Evolutionary conservation across 2,113 vertebrate genomes (phyloP).

Genomic region (Callospermophilus lateralis): DNA sequence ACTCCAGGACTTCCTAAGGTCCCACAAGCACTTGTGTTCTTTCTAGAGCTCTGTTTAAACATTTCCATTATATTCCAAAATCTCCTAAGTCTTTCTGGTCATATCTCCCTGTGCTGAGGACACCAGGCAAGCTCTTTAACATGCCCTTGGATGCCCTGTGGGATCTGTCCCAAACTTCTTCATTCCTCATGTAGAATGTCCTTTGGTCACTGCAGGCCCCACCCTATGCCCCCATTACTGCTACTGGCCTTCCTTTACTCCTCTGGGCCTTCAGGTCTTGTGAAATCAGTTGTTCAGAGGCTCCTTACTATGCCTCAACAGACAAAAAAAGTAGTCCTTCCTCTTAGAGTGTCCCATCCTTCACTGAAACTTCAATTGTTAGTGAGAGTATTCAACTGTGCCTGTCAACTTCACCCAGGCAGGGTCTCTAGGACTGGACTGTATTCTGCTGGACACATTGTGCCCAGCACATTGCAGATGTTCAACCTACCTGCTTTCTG

Average conservation of each 20-base stretch:
- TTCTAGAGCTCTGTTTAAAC: background rate
- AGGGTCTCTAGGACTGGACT: too few species aligned
- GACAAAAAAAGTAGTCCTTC: background rate
- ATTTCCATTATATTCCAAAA: background rate
- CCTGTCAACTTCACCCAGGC: background rate
- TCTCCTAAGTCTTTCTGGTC: background rate
- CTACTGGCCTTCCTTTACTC: background rate
- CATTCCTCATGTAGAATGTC: background rate
- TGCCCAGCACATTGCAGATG: background rate
- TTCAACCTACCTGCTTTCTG: background rate
- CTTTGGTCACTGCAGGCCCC: background rate
- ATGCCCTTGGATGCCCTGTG: background rate
- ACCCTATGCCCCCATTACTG: background rate
- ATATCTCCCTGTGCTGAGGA: background rate
- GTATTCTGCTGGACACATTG: background rate
- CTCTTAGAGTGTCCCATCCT: background rate
- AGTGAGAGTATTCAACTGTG: background rate
- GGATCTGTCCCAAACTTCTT: background rate
- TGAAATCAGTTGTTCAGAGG: background rate
- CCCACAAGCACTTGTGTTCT: background rate
- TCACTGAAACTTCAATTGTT: background rate
- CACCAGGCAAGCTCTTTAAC: background rate
- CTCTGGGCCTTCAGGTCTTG: background rate
- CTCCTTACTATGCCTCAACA: background rate
- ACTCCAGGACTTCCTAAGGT: background rate